Base-by-base conservation (phyloP, 2,888 invertebrate species). In the Microplitis manilae region DNA sequence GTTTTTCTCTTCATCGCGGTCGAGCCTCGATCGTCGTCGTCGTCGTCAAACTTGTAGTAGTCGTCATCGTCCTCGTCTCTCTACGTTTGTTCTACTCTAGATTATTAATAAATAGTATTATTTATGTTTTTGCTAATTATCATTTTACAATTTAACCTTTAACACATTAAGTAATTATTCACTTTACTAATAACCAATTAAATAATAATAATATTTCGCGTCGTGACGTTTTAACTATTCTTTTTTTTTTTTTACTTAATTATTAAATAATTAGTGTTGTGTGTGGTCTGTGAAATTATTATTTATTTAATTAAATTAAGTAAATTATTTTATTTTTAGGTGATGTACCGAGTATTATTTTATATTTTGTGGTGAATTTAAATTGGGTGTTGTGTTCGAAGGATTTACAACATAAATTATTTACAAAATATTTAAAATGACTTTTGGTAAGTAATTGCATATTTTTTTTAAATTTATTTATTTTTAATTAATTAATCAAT, bases 21-120 rank as follows among this genome's bases (percentile, higher is more conserved):
- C 62, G 62, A 62, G n/a, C n/a, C 62, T n/a, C 59, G 59, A 9
- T n/a, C 62, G 62, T 17, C 89, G 89, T 89, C 89, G 89, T 88
- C 89, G 89, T 88, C 86, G 87, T 86, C 86, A 88, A 88, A 89
- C 88, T 89, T 88, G 7, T 30, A 30, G 30, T 30, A 30, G 30
- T 30, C 30, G 2, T 30, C 30, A 30, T 30, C 30, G 50, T 50
- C 50, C 50, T 50, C 50, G 50, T 50, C 50, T 50, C 13, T 50
- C 50, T 50, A 13, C 50, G 50, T 50, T 50, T 50, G 50, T 50
- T 50, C 50, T 50, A 50, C 50, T 50, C 50, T 50, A 50, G 50
- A 50, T 50, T 50, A 13, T 50, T 50, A 50, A 50, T 50, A 50
- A 50, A 50, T 50, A 50, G 13, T 50, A 50, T 50, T 50, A 50